Conservation (phyloP, 2,888 invertebrate species). For the Galerucella nymphaeae region DNA sequence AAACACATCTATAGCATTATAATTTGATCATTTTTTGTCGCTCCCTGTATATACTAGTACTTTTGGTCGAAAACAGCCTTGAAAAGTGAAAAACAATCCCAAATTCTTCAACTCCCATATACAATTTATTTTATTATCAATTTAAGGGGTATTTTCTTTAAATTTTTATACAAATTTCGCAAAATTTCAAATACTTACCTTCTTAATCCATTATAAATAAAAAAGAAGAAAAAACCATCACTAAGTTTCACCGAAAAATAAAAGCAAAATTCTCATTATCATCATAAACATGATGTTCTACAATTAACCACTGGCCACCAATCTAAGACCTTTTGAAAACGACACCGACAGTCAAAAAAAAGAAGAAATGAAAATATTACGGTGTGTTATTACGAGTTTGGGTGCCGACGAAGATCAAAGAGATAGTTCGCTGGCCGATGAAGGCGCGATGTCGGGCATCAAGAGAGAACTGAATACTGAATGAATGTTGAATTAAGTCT, state of each 20-base stretch:
- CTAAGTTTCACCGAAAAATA: background rate
- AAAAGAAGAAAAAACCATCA: background rate
- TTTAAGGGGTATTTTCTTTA: too few species aligned
- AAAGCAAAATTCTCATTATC: background rate
- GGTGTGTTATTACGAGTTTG: constrained; percentile 14
- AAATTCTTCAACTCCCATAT: too few species aligned
- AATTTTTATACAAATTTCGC: too few species aligned
- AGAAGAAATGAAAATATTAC: constrained; percentile 26
- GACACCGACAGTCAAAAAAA: constrained; percentile 23
- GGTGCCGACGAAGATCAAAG: constrained; percentile 26
- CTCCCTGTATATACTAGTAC: too few species aligned
- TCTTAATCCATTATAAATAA: background rate
- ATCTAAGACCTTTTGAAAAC: background rate
- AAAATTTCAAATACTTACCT: background rate
- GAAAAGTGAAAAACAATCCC: too few species aligned
- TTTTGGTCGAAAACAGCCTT: too few species aligned
- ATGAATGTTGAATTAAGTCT: constrained; percentile 22
- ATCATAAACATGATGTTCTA: constrained; percentile 6
- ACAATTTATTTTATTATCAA: too few species aligned
- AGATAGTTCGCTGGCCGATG: constrained; percentile 24
- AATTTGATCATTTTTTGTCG: too few species aligned
- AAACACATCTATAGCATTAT: too few species aligned
- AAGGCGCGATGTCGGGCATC: constrained; percentile 16
- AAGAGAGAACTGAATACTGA: constrained; percentile 25
- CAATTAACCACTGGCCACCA: constrained; percentile 3